Percentiles rank a stretch among this genome's conserved stretches.
phyloP scores from a whole-genome alignment of 2,888 invertebrate genomes.

The Nymphalis urticae region DNA sequence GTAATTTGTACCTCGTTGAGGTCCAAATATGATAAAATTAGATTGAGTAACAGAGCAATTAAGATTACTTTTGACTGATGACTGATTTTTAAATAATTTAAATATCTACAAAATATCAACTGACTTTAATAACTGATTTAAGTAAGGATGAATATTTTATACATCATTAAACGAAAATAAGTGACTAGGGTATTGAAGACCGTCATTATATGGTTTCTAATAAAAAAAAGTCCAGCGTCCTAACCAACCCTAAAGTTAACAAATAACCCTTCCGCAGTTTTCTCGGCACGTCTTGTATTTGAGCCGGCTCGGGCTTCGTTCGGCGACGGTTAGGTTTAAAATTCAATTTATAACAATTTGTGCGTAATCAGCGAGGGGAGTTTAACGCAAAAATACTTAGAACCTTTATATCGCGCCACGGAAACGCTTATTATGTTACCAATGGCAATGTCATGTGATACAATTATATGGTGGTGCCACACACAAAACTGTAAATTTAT shows the following conservation, averaged over 20 bases:
- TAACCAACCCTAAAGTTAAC: slow-evolving; percentile 56
- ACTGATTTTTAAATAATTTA: too few species aligned
- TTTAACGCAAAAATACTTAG: slow-evolving; percentile 68
- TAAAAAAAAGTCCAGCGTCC: background rate
- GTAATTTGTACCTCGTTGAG: too few species aligned
- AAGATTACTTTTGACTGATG: too few species aligned
- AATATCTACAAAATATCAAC: too few species aligned
- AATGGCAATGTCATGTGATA: slow-evolving; percentile 53
- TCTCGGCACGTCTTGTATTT: slow-evolving; percentile 52
- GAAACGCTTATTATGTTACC: slow-evolving; percentile 58
- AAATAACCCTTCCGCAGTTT: slow-evolving; percentile 66
- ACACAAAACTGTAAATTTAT: background rate
- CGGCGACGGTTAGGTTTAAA: slow-evolving; percentile 72
- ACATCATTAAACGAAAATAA: background rate
- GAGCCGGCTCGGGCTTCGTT: slow-evolving; percentile 46
- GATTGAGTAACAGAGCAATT: too few species aligned
- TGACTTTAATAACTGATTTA: too few species aligned
- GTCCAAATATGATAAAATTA: too few species aligned
- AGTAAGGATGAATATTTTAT: too few species aligned
- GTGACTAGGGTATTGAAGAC: background rate
- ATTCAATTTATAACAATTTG: slow-evolving; percentile 82
- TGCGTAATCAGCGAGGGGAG: slow-evolving; percentile 73
- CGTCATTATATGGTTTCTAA: background rate
- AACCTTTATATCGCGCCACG: slow-evolving; percentile 58
- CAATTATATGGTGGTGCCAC: background rate